A percentile compares a stretch with the other conserved stretches of the same genome.
These are phyloP conservation scores for Thymelicus lineola DNA, from an alignment of 2,888 invertebrate genomes.

Conservation along the genomic window DNA sequence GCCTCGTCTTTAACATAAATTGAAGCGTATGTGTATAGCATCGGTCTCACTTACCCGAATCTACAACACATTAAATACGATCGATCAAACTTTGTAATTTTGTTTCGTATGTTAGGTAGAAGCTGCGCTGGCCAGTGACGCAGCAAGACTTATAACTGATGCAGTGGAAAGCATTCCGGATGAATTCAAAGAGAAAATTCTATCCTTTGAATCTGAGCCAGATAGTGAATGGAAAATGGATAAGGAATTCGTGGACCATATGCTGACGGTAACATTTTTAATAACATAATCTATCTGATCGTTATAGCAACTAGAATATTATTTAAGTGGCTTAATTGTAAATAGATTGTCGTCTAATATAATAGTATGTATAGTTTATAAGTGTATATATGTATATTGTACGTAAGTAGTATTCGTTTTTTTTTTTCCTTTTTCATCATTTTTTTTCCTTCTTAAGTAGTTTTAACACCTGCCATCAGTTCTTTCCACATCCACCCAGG, in stretches of 20 bases:
- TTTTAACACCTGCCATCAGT: too few species aligned
- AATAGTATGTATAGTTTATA: too few species aligned
- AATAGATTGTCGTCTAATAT: too few species aligned
- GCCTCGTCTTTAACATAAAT: too few species aligned
- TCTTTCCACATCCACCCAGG: too few species aligned
- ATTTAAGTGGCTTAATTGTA: too few species aligned
- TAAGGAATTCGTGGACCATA: slow-evolving; percentile 66
- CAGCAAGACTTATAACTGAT: slow-evolving; percentile 70
- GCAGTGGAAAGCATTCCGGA: slow-evolving; percentile 71
- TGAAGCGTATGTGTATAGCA: too few species aligned
- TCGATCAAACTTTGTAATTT: neutral
- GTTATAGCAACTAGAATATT: too few species aligned
- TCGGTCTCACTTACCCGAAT: neutral
- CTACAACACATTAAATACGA: neutral
- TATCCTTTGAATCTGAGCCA: slow-evolving; percentile 64
- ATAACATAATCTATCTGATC: slow-evolving; percentile 10
- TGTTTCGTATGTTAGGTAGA: slow-evolving; percentile 58
- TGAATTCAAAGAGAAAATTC: slow-evolving; percentile 65
- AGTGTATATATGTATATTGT: too few species aligned
- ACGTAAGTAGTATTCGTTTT: too few species aligned
- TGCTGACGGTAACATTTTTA: slow-evolving; percentile 61
- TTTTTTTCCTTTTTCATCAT: too few species aligned
- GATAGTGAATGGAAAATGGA: slow-evolving; percentile 69
- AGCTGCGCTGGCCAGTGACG: slow-evolving; percentile 72
- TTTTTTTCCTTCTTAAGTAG: too few species aligned